phyloP scores from a whole-genome alignment of 2,797 vertebrate species.

The Sebastiscus tertius region DNA sequence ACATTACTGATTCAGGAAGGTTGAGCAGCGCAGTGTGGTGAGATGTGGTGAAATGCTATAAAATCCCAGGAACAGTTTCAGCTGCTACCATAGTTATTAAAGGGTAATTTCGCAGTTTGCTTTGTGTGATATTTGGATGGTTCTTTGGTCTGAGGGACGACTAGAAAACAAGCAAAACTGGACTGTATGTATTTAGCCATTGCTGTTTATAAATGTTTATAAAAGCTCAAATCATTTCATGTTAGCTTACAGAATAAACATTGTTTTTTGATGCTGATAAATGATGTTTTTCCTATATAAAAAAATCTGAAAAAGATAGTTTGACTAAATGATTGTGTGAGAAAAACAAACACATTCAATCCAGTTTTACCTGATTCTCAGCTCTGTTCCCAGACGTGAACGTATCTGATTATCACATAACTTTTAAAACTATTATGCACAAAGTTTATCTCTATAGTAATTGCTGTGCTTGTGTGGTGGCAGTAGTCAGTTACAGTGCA shows the following conservation, averaged over 20 bases:
- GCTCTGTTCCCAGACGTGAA: constrained; percentile 35
- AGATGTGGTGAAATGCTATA: constrained; percentile 26
- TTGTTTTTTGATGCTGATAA: constrained; percentile 1
- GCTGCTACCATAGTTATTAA: constrained; percentile 55
- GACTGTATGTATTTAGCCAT: constrained; percentile 4
- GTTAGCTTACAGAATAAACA: not conserved
- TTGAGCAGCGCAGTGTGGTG: constrained; percentile 21
- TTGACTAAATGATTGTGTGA: not conserved
- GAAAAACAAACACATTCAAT: constrained; percentile 19
- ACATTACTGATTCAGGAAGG: constrained; percentile 23
- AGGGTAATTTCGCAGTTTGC: constrained; percentile 58
- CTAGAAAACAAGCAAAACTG: constrained; percentile 67
- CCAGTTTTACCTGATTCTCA: constrained; percentile 38
- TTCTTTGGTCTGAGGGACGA: constrained; percentile 61
- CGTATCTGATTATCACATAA: constrained; percentile 28
- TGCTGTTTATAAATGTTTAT: not conserved
- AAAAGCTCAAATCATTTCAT: not conserved
- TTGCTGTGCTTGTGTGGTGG: constrained; percentile 61
- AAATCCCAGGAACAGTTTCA: constrained; percentile 32
- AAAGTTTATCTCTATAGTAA: constrained; percentile 35
- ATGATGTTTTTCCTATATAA: not conserved
- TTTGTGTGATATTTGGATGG: constrained; percentile 27
- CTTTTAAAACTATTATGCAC: constrained; percentile 65
- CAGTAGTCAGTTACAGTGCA: constrained; percentile 20
- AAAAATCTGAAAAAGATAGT: not conserved